A percentile compares a stretch with the other conserved stretches of the same genome.
Conservation (phyloP, 1,140 invertebrate genomes). For the Trialeurodes vaporariorum region DNA sequence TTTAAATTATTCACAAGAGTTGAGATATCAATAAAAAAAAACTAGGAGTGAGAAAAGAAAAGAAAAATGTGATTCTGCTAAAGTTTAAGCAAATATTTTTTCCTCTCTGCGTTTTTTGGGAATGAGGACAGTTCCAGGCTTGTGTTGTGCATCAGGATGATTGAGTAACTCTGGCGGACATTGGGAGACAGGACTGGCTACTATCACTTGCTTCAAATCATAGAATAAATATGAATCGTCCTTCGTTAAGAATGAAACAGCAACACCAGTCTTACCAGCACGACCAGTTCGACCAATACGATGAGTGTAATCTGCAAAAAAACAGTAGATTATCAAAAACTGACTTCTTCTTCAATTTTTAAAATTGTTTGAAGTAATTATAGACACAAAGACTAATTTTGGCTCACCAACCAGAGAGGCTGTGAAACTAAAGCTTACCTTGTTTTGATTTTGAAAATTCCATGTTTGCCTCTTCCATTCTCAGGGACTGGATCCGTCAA, state of each 20-base stretch:
- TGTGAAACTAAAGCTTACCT: background rate
- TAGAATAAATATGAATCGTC: constrained; percentile 94
- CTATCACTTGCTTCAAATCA: constrained; percentile 87
- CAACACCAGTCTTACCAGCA: constrained; percentile 93
- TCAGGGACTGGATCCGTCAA: no score
- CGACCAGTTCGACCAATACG: constrained; percentile 97
- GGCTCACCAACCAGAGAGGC: background rate
- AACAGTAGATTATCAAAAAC: no score
- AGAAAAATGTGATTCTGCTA: no score
- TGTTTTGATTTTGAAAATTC: constrained; percentile 1
- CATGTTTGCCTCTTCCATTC: no score
- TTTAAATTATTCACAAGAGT: no score
- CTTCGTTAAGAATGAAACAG: constrained; percentile 93
- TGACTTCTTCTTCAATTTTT: no score
- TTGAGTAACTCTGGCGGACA: constrained; percentile 96
- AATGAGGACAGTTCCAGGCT: constrained; percentile 85
- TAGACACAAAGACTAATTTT: background rate
- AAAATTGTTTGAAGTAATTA: no score
- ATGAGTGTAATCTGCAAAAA: constrained; percentile 86
- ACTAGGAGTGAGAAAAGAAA: no score
- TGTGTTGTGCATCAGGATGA: constrained; percentile 97
- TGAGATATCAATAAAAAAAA: no score
- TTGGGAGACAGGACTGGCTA: constrained; percentile 81
- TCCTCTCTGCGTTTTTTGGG: constrained; percentile 92
- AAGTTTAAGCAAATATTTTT: constrained; percentile 74